These are phyloP conservation scores for Drosophila robusta DNA, from an alignment of 2,888 invertebrate genomes.

Conservation along the genomic window DNA sequence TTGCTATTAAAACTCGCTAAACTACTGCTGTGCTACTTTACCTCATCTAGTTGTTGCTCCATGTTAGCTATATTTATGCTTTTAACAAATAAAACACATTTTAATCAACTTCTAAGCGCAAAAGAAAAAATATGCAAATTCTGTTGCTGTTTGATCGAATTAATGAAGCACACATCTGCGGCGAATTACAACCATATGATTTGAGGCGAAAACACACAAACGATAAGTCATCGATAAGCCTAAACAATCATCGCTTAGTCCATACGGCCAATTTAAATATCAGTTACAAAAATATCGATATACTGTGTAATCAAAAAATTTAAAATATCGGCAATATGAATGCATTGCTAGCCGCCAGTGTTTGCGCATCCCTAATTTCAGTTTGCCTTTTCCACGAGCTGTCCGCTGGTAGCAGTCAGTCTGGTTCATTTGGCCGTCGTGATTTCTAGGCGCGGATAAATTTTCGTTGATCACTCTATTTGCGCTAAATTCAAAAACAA, in stretches of 20 bases:
- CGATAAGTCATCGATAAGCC: conserved; percentile 27
- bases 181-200: conserved; percentile 32
- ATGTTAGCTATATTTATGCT: conserved; percentile 27
- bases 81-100: conserved; percentile 25
- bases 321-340: conserved; percentile 9
- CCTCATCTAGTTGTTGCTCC: conserved; percentile 47
- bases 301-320: background rate
- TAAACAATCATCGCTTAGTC: background rate
- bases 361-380: conserved; percentile 34
- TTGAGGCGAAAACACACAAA: conserved; percentile 20
- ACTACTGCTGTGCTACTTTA: background rate
- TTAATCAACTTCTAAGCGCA: conserved; percentile 11
- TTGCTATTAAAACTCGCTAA: background rate
- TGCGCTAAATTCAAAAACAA: conserved; percentile 62
- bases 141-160: conserved; percentile 59
- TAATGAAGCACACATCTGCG: conserved; percentile 28
- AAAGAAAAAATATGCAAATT: conserved; percentile 54
- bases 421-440: conserved; percentile 63
- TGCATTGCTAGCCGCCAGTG: conserved; percentile 8
- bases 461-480: conserved; percentile 34
- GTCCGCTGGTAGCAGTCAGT: conserved; percentile 51
- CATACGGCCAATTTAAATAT: background rate
- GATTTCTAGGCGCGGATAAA: conserved; percentile 56
- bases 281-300: conserved; percentile 28
- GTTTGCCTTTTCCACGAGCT: conserved; percentile 17